Conservation (phyloP, 1,140 invertebrate genomes). For the Zaprionus gabonicus region DNA sequence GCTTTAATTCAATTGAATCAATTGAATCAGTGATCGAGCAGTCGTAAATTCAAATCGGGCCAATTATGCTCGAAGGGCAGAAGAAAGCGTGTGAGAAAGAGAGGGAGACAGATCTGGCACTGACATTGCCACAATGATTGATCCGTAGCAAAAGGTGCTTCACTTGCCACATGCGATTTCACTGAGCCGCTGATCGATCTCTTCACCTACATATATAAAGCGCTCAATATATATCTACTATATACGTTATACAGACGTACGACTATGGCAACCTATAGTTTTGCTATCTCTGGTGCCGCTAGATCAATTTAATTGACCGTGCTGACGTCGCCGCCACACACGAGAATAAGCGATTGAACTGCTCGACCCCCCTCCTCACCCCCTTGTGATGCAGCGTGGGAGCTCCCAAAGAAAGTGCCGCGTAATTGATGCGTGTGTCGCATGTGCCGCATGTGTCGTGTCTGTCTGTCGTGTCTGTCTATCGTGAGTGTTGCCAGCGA, state of each 20-base stretch:
- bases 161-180: constrained; percentile 54
- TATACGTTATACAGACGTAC: background rate
- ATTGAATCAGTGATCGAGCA: constrained; percentile 65
- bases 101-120: constrained; percentile 1
- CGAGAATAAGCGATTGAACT: constrained; percentile 13
- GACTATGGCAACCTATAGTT: constrained; percentile 2
- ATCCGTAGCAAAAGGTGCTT: constrained; percentile 51
- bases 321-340: constrained; percentile 50
- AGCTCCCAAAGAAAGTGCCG: constrained; percentile 62
- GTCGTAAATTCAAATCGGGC: constrained; percentile 71
- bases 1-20: constrained; percentile 69
- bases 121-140: constrained; percentile 60
- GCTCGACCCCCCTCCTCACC: background rate
- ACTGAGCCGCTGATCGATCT: constrained; percentile 57
- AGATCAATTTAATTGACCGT: constrained; percentile 76
- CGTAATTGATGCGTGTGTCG: constrained; percentile 66
- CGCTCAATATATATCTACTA: background rate
- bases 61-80: constrained; percentile 61
- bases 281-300: constrained; percentile 44
- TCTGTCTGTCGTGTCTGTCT: constrained; percentile 38
- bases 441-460: constrained; percentile 52
- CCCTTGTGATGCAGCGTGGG: constrained; percentile 23
- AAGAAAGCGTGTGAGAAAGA: background rate
- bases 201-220: background rate
- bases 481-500: constrained; percentile 10